A percentile compares a stretch with the other conserved stretches of the same genome.
phyloP scores from a whole-genome alignment of 2,888 invertebrate genomes.

The Celastrina argiolus region DNA sequence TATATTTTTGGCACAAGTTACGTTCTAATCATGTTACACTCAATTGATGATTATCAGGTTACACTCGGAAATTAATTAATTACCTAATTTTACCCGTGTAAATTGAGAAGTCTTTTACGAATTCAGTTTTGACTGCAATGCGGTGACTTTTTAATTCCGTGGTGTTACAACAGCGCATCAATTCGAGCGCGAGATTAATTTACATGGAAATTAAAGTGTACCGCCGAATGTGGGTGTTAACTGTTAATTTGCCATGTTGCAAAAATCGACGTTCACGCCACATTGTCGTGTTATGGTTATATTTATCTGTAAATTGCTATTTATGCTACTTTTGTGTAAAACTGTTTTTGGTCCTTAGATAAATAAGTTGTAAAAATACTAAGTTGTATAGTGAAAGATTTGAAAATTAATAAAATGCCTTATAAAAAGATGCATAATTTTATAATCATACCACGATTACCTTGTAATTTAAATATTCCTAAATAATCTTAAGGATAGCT shows the following conservation, averaged over 20 bases:
- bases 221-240: conserved; percentile 30
- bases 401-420: too few relatives aligned
- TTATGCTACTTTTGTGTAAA: neutral
- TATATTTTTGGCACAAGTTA: neutral
- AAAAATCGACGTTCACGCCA: neutral
- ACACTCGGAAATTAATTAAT: too few relatives aligned
- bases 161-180: conserved; percentile 52
- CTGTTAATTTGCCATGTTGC: conserved; percentile 22
- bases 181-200: conserved; percentile 47
- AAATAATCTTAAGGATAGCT: too few relatives aligned
- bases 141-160: conserved; percentile 41
- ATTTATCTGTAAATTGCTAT: neutral
- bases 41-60: too few relatives aligned
- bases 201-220: conserved; percentile 50
- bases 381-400: too few relatives aligned
- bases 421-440: too few relatives aligned
- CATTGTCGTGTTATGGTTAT: neutral
- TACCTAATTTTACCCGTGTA: neutral
- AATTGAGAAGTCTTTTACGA: neutral
- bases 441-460: too few relatives aligned
- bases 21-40: too few relatives aligned
- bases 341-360: too few relatives aligned
- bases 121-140: conserved; percentile 39
- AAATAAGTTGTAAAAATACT: too few relatives aligned
- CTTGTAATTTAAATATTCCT: too few relatives aligned